A percentile compares a stretch with the other conserved stretches of the same genome.
Evolutionary conservation across 1,140 invertebrate species (phyloP).

Genomic region (Drosophila arawakana): DNA sequence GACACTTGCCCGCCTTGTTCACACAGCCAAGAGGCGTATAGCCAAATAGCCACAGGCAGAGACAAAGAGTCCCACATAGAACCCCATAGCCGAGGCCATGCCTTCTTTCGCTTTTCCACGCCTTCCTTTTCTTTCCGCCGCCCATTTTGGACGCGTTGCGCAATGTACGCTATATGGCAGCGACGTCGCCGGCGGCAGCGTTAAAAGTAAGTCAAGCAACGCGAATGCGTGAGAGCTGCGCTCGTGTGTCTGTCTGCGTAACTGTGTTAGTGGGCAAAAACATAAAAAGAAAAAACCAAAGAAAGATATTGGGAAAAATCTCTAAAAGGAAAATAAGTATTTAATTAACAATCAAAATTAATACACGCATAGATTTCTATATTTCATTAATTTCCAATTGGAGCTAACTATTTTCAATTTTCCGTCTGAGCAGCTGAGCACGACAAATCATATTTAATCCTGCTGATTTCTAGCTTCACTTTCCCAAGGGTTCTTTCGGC

Average conservation of each 20-base stretch:
- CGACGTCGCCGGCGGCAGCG: slow-evolving; percentile 56
- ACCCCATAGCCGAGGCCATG: slow-evolving; percentile 39
- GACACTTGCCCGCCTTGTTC: slow-evolving; percentile 17
- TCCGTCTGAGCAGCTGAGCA: slow-evolving; percentile 3
- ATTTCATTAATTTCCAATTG: not conserved
- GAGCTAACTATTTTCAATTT: not conserved
- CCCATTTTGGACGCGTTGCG: slow-evolving; percentile 61
- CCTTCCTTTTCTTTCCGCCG: not conserved
- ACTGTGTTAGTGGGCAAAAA: slow-evolving; percentile 23
- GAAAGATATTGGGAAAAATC: not conserved
- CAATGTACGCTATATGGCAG: slow-evolving; percentile 64
- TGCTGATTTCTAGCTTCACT: not conserved
- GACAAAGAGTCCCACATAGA: slow-evolving; percentile 21
- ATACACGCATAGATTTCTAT: no score
- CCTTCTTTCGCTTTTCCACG: not conserved
- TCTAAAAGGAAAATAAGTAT: not conserved
- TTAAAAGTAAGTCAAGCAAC: slow-evolving; percentile 64
- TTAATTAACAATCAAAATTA: no score
- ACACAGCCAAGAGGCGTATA: slow-evolving; percentile 16
- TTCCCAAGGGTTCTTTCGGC: slow-evolving; percentile 26
- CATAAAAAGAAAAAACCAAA: slow-evolving; percentile 12
- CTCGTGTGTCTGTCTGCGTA: slow-evolving; percentile 17
- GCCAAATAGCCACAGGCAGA: slow-evolving; percentile 46
- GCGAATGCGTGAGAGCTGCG: slow-evolving; percentile 39
- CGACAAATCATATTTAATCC: slow-evolving; percentile 6